phyloP scores from a whole-genome alignment of 2,888 invertebrate species.

The Aromia moschata region DNA sequence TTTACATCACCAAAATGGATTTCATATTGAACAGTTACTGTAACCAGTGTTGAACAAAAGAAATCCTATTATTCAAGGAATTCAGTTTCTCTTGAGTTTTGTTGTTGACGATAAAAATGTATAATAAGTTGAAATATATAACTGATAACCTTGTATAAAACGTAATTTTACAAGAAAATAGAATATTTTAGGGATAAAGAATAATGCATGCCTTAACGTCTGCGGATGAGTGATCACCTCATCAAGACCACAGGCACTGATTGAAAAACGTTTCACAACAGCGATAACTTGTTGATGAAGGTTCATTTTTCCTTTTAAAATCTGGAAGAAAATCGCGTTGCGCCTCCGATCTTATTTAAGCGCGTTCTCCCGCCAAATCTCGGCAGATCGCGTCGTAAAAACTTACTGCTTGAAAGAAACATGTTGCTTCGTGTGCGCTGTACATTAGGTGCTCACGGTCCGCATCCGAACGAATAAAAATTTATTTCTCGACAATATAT shows the following conservation, averaged over 20 bases:
- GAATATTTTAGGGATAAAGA: no score
- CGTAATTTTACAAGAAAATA: no score
- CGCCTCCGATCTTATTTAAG: background rate
- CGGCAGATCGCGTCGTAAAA: slow-evolving; percentile 4
- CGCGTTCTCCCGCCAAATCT: background rate
- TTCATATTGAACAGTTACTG: no score
- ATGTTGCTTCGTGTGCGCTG: slow-evolving; percentile 17
- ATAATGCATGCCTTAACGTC: background rate
- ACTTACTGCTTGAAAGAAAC: slow-evolving; percentile 6
- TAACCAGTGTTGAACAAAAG: no score
- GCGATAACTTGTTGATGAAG: background rate
- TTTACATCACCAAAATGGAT: no score
- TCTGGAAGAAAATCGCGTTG: slow-evolving; percentile 2
- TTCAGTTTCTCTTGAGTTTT: no score
- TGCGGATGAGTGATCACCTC: background rate
- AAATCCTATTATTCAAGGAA: no score
- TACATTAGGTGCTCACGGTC: slow-evolving; percentile 5
- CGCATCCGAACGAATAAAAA: slow-evolving; percentile 15
- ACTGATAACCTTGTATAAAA: no score
- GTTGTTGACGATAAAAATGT: no score
- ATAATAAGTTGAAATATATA: no score
- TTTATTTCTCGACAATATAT: slow-evolving; percentile 8
- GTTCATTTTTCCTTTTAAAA: background rate
- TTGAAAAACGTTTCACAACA: background rate
- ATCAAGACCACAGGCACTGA: background rate